Evolutionary conservation across 1,140 invertebrate species (phyloP), one percentile per base, ranked within the genome.

Genomic region (Drosophila parvula): DNA sequence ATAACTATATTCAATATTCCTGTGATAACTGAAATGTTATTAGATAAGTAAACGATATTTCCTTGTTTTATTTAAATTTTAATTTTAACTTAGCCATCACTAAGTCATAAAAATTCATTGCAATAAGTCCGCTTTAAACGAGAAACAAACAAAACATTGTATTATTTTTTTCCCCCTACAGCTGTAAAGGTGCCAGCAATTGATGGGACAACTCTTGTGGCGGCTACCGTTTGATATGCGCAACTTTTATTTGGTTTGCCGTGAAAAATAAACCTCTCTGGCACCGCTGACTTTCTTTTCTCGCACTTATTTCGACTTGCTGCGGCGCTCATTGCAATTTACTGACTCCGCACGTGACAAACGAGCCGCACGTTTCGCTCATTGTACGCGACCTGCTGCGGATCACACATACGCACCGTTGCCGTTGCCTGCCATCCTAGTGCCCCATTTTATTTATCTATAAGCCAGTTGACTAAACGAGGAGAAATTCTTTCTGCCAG

Each of bases 311-410:
- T 65, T 65, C 59, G 78, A 75, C 81, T 78, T 74, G 77, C 73
- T 62, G 63, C 61, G 56, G 64, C 64, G 50, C 81, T 82, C 75
- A 83, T 82, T 82, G 80, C 80, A 82, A 82, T 82, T 82, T 82
- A 82, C 80, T 75, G 75, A 82, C 80, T 79, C 44, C 63, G 75
- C 69, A 82, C 80, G 80, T 82, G 80, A 82, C 75, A 83, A 83
- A 82, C 80, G 80, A 81, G 79, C 55, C 68, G 55, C 79, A 81
- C 79, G 79, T 81, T 74, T 51, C 28, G 9, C 74, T 61, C 79
- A 74, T 81, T 81, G 69, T 75, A 82, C 75, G 79, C 80, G 63
- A 69, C 61, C 36, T 60, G 47, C 79, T 62, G 36, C 45, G 73
- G 62, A 82, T 79, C 70, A 51, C 79, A 82, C 75, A 82, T 74